These are phyloP conservation scores for Heterotis niloticus DNA, from an alignment of 2,113 vertebrate species.

Conservation along the genomic window DNA sequence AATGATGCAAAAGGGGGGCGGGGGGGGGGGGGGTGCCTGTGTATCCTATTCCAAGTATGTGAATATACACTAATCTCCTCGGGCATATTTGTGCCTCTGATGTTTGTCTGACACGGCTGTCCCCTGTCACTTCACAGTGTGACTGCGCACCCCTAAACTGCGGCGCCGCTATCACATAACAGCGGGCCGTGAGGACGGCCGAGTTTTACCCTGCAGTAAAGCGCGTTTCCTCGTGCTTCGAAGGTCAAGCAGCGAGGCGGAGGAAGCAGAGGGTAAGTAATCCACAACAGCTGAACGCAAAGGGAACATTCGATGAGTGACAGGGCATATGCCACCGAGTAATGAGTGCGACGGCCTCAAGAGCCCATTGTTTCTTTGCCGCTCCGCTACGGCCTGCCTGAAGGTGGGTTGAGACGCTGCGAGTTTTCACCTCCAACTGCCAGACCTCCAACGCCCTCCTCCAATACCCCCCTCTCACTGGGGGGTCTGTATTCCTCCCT, in stretches of 20 bases:
- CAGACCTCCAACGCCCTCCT: not conserved
- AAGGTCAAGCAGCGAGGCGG: slow-evolving; percentile 59
- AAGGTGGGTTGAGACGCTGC: not conserved
- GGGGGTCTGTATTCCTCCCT: no score
- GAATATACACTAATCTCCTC: not conserved
- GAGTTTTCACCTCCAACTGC: slow-evolving; percentile 7
- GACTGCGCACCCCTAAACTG: not conserved
- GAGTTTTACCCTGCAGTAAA: slow-evolving; percentile 5
- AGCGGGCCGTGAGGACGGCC: not conserved
- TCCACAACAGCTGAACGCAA: slow-evolving; percentile 59
- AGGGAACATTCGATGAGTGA: slow-evolving; percentile 57
- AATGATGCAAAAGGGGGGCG: not conserved
- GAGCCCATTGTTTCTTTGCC: not conserved
- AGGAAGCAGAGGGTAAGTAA: slow-evolving; percentile 62
- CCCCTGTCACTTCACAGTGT: not conserved
- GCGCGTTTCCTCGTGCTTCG: not conserved
- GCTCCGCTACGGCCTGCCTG: not conserved
- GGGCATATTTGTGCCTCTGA: no score
- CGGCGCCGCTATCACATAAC: not conserved
- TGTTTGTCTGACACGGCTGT: not conserved
- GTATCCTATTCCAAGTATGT: not conserved
- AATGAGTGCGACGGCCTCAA: slow-evolving; percentile 47
- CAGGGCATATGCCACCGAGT: slow-evolving; percentile 55
- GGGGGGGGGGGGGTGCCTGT: not conserved
- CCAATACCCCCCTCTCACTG: not conserved